Evolutionary conservation across 1,140 invertebrate species (phyloP), one percentile per base, ranked within the genome.

Genomic region (Cotesia chilonis): DNA sequence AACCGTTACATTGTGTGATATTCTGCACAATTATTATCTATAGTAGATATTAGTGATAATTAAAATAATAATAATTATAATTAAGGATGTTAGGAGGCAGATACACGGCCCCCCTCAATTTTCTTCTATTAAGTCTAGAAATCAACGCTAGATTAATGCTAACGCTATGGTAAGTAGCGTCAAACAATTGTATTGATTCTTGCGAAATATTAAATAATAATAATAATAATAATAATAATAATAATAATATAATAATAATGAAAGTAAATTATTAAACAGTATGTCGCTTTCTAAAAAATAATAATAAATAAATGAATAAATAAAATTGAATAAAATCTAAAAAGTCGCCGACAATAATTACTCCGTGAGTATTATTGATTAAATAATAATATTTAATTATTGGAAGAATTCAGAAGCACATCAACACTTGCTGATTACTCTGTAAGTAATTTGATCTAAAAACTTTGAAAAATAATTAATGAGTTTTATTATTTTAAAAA

Each of bases 131-230:
- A 59, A 54, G 36, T 41, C 54, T 60, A 70, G 60, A 70, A 6
- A 61, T 9, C 12, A 28, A 36, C 52, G 1, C 17, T 47, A 61
- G 17, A 63, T 35, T 3, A 36, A 68, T 38, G n/a, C 14, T 60
- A 52, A 51, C 74, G 74, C 70, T 75, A 65, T 81, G 85, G 85
- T 87, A 84, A 87, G 85, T 87, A 87, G 79, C 82, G 80, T 78
- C 9, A 20, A 68, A 51, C 76, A 80, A n/a, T 57, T 70, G 28
- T 75, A 73, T 75, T 79, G 76, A 78, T 81, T 78, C 77, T 77
- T 79, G 74, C 41, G 37, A 66, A 66, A 10, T 14, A 14, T 51
- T 52, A 10, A 52, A 20, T 20, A 51, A 52, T 41, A 17, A 38
- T 14, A 66, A 47, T 6, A 1, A 47, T 47, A 3, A 47, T 47